Conservation (phyloP, 2,888 invertebrate species). For the Troglohyphantes excavatus region DNA sequence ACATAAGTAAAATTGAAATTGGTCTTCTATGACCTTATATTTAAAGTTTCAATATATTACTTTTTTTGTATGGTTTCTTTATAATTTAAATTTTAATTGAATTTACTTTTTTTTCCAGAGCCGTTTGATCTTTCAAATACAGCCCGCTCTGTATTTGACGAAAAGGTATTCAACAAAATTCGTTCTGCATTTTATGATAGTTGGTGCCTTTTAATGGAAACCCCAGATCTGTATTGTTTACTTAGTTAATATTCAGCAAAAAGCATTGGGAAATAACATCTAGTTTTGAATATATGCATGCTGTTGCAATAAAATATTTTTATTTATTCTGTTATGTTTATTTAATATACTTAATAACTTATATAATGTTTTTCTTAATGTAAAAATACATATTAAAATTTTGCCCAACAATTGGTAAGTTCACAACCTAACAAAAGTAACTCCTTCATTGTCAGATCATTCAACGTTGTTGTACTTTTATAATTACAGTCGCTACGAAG, state of each 20-base stretch:
- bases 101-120: conserved; percentile 53
- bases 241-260: background rate
- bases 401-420: no score
- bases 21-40: background rate
- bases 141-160: conserved; percentile 62
- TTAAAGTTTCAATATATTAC: no score
- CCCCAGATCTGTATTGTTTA: conserved; percentile 17
- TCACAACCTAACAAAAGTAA: no score
- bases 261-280: no score
- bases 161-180: conserved; percentile 27
- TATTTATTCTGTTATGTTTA: conserved; percentile 1
- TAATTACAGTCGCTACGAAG: no score
- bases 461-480: no score
- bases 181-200: conserved; percentile 38
- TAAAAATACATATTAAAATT: no score
- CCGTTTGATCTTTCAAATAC: conserved; percentile 73
- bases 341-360: background rate
- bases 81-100: no score
- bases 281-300: conserved; percentile 3
- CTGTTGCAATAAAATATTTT: conserved; percentile 28
- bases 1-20: no score
- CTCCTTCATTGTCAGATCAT: no score
- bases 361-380: background rate
- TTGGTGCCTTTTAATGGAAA: conserved; percentile 14
- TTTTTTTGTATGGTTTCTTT: no score